Evolutionary conservation across 2,888 invertebrate species (phyloP), one percentile per base, ranked within the genome.

Genomic region (Crematogaster levior): DNA sequence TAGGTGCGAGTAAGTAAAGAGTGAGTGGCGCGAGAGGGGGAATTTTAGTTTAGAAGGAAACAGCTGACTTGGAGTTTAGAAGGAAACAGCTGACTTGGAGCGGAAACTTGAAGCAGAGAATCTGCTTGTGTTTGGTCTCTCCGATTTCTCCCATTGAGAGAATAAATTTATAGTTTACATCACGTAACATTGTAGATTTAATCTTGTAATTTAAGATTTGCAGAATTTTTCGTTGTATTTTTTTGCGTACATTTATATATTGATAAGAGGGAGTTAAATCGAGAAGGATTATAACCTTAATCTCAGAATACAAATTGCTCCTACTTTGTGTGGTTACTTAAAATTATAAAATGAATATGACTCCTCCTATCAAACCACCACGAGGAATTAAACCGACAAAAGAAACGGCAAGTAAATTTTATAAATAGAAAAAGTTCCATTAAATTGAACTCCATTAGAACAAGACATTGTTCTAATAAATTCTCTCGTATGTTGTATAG

Each of bases 311-410:
- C 21, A 37, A 40, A 74, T 48, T 48, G n/a, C 3, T 4, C 34
- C 7, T 24, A 12, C n/a, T n/a, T 53, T 40, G n/a, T 63, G 2
- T 15, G 53, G 40, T 3, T 30, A 15, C 15, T 34, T 1, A 15
- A 5, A 21, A 53, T 30, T 40, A 75, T 84, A 94, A 88, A 89
- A 96, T 96, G 96, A 96, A 96, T 90, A 95, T 96, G 73, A 95
- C 96, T 88, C 97, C 97, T 86, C 97, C 98, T 72, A 96, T 97
- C 37, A 98, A 98, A 94, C 98, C 98, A 91, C 98, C 98, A 30
- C 95, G 98, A 92, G 98, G 98, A 83, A 97, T 98, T 65, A 98
- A 98, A 95, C 97, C 97, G 93, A 96, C 97, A 77, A 98, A 97
- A 95, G 98, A 98, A 96, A 97, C 98, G 93, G 98, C 97, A 96